Evolutionary conservation across 2,888 invertebrate species (phyloP).

Genomic region (Coleophora deauratella): DNA sequence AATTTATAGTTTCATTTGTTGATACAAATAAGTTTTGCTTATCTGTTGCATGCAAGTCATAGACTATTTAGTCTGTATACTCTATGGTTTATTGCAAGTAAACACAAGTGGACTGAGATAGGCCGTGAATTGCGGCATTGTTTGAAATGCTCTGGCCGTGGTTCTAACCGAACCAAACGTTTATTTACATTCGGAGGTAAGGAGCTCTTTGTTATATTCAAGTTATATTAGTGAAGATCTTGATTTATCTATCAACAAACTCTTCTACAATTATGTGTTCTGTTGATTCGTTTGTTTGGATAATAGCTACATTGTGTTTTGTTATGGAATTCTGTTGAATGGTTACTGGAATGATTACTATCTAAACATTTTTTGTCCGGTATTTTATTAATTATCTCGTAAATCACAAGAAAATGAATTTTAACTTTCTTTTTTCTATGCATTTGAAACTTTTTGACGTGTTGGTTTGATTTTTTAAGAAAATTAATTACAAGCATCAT

Average conservation of each 20-base stretch:
- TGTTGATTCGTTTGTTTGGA: constrained; percentile 1
- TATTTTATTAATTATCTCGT: too few relatives aligned
- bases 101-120: constrained; percentile 22
- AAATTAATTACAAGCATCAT: too few relatives aligned
- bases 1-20: constrained; percentile 13
- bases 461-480: too few relatives aligned
- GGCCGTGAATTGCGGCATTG: constrained; percentile 33
- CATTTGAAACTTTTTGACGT: too few relatives aligned
- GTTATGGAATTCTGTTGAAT: too few relatives aligned
- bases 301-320: neutral
- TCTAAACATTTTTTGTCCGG: too few relatives aligned
- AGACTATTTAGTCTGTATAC: too few relatives aligned
- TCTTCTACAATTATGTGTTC: neutral
- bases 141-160: constrained; percentile 36
- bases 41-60: constrained; percentile 15
- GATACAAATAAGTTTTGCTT: constrained; percentile 24
- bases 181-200: constrained; percentile 27
- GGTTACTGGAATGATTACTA: too few relatives aligned
- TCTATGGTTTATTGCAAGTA: constrained; percentile 19
- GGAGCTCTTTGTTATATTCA: constrained; percentile 19
- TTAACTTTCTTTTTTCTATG: too few relatives aligned
- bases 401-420: too few relatives aligned
- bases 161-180: constrained; percentile 22
- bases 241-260: neutral
- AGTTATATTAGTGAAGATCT: neutral